These are phyloP conservation scores for Mimachlamys varia DNA, from an alignment of 2,888 invertebrate species.

Conservation along the genomic window DNA sequence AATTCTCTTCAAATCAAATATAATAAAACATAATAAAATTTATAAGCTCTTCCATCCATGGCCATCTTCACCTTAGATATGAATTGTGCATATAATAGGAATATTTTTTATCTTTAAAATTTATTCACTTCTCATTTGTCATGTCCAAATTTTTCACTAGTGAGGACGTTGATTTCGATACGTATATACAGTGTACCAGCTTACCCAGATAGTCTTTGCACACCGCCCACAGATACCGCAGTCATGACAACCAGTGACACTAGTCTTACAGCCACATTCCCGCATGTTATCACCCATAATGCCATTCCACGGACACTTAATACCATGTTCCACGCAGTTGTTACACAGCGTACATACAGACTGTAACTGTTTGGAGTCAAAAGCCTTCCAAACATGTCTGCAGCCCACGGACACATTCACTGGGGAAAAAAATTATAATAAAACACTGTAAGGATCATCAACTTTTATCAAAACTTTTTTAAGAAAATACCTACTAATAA, in stretches of 20 bases:
- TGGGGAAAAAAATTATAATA: constrained; percentile 46
- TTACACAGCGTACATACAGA: constrained; percentile 73
- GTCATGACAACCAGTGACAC: constrained; percentile 65
- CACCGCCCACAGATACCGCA: constrained; percentile 74
- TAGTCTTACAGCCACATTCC: constrained; percentile 67
- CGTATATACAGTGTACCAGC: too few relatives aligned
- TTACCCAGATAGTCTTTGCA: constrained; percentile 71
- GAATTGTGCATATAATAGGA: too few relatives aligned
- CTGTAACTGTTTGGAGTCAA: constrained; percentile 56
- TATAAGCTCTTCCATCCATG: too few relatives aligned
- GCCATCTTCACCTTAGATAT: too few relatives aligned
- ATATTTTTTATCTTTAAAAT: too few relatives aligned
- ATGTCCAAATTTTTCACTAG: too few relatives aligned
- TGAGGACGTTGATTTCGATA: too few relatives aligned
- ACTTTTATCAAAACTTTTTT: too few relatives aligned
- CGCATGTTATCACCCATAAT: constrained; percentile 63
- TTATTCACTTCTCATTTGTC: too few relatives aligned
- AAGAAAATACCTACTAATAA: too few relatives aligned
- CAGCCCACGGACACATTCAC: constrained; percentile 74
- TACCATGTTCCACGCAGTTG: constrained; percentile 67
- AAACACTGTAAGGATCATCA: not conserved
- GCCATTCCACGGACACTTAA: constrained; percentile 67
- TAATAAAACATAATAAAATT: too few relatives aligned
- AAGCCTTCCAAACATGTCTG: constrained; percentile 66
- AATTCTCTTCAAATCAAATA: too few relatives aligned